phyloP scores from a whole-genome alignment of 2,888 invertebrate species.

The Apomyelois bistriatella region DNA sequence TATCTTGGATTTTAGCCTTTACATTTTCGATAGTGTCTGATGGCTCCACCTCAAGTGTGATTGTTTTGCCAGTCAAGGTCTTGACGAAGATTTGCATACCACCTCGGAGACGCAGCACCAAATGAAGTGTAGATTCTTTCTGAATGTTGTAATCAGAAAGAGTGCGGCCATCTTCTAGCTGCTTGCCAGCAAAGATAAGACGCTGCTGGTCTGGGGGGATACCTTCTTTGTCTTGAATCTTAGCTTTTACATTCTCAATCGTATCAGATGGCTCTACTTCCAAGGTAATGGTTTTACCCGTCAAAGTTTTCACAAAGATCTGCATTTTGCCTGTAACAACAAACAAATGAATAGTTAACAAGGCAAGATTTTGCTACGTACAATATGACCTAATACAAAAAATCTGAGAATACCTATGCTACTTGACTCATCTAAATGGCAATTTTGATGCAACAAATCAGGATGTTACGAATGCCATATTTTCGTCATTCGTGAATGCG shows the following conservation, averaged over 20 bases:
- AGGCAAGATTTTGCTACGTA: too few species aligned
- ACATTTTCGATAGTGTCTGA: constrained; percentile 23
- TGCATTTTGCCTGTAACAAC: constrained; percentile 43
- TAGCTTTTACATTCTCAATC: constrained; percentile 26
- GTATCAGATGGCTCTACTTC: constrained; percentile 26
- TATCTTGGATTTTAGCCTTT: constrained; percentile 26
- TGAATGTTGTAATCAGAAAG: constrained; percentile 27
- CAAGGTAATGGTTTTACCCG: constrained; percentile 25
- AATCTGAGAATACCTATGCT: too few species aligned
- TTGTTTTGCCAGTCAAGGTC: constrained; percentile 26
- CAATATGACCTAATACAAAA: too few species aligned
- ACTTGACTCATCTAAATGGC: too few species aligned
- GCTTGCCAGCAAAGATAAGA: constrained; percentile 26
- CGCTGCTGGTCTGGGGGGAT: constrained; percentile 27
- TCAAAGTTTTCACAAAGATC: constrained; percentile 33
- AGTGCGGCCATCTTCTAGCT: constrained; percentile 26
- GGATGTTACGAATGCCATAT: too few species aligned
- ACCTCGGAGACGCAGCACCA: constrained; percentile 24
- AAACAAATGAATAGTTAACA: too few species aligned
- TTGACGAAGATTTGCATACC: constrained; percentile 29
- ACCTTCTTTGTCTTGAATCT: constrained; percentile 27
- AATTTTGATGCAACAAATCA: too few species aligned
- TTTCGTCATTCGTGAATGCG: too few species aligned
- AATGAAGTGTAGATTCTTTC: constrained; percentile 26
- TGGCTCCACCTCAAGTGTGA: constrained; percentile 24